Conservation (phyloP, 2,797 vertebrate genomes). For the Epinephelus awoara region DNA sequence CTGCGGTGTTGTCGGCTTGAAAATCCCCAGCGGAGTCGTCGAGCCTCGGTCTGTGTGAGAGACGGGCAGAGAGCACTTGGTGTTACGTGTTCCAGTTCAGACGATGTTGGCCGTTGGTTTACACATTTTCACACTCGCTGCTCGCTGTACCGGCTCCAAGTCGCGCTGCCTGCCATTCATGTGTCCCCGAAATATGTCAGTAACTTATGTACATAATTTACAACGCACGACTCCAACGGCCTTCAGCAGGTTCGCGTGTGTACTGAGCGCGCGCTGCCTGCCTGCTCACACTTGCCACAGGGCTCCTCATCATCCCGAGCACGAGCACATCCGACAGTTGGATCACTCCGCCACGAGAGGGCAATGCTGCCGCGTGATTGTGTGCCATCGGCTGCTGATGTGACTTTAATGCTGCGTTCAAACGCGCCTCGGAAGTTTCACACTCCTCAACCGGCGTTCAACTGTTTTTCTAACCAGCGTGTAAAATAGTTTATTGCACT, state of each 20-base stretch:
- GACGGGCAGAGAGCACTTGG: constrained; percentile 40
- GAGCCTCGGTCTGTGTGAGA: constrained; percentile 64
- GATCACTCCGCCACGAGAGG: constrained; percentile 54
- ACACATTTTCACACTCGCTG: constrained; percentile 37
- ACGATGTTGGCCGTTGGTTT: constrained; percentile 56
- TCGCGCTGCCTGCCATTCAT: constrained; percentile 56
- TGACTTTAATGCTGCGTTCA: constrained; percentile 58
- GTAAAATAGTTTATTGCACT: background rate
- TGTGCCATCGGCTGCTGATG: background rate
- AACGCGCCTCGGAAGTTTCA: background rate
- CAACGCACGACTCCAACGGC: constrained; percentile 63
- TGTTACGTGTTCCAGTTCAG: constrained; percentile 62
- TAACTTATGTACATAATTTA: constrained; percentile 74
- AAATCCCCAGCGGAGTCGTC: constrained; percentile 76
- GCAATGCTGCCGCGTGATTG: constrained; percentile 20
- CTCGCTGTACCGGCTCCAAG: constrained; percentile 49
- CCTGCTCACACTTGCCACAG: constrained; percentile 62
- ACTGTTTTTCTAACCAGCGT: no score
- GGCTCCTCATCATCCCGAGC: constrained; percentile 49
- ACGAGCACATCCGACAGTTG: constrained; percentile 16
- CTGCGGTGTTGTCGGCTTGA: constrained; percentile 57
- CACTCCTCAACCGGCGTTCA: rapidly evolving
- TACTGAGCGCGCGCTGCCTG: constrained; percentile 54
- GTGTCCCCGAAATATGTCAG: constrained; percentile 46
- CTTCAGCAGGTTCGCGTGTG: constrained; percentile 67